Evolutionary conservation across 2,888 invertebrate species (phyloP).

Genomic region (Germaria angustata): DNA sequence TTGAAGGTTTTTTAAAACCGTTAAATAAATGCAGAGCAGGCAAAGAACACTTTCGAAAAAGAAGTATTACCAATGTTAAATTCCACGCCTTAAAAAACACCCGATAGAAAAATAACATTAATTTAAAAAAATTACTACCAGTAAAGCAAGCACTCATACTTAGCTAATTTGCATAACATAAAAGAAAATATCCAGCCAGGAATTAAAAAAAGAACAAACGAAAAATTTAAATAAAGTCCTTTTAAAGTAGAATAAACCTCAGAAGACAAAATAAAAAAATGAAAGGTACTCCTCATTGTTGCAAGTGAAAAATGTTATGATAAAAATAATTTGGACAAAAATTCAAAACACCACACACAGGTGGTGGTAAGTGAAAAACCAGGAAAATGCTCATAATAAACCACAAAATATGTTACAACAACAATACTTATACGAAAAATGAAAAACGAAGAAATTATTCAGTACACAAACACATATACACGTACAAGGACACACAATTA

Average conservation of each 20-base stretch:
- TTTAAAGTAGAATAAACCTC: background rate
- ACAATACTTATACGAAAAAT: background rate
- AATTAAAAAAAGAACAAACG: background rate
- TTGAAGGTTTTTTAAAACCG: no score
- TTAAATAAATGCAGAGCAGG: no score
- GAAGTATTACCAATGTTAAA: background rate
- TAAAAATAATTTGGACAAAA: background rate
- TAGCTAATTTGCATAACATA: constrained; percentile 60
- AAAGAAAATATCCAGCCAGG: background rate
- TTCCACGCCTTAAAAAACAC: background rate
- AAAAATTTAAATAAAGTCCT: background rate
- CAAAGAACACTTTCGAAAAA: no score
- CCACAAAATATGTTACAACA: constrained; percentile 40
- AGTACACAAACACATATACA: background rate
- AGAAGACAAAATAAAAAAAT: background rate
- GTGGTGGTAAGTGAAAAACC: background rate
- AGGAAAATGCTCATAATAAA: constrained; percentile 31
- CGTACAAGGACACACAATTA: background rate
- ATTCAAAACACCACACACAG: background rate
- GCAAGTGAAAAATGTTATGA: background rate
- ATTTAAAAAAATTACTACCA: constrained; percentile 13
- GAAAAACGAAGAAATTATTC: background rate
- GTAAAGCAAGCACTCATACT: constrained; percentile 48
- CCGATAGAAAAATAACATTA: background rate
- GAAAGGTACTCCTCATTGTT: constrained; percentile 2